These are phyloP conservation scores for Eurystomus gularis DNA, from an alignment of 2,113 vertebrate genomes.

Conservation along the genomic window DNA sequence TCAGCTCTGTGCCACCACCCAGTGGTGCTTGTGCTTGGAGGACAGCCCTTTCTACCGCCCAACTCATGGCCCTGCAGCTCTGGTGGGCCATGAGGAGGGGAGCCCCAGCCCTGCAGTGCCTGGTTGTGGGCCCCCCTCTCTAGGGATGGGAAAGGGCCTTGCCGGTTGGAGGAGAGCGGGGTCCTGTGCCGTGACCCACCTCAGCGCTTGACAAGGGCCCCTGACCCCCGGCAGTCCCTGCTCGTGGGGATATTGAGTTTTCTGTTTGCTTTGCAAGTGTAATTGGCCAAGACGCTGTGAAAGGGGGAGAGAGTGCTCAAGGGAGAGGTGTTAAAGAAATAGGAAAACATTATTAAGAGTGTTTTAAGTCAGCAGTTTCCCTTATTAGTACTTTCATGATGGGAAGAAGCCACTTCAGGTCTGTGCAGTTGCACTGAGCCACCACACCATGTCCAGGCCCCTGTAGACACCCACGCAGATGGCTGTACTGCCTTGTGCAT, in stretches of 20 bases:
- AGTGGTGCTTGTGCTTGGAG: background rate
- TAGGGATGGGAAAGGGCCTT: background rate
- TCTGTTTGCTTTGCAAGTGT: constrained; percentile 53
- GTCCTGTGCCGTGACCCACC: background rate
- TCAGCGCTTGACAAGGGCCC: background rate
- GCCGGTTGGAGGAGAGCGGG: background rate
- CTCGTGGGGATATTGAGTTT: background rate
- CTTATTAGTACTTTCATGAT: background rate
- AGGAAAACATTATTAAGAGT: constrained; percentile 49
- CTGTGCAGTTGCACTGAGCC: background rate
- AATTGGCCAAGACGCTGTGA: constrained; percentile 39
- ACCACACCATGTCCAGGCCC: background rate
- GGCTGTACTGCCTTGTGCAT: background rate
- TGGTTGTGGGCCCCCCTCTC: background rate
- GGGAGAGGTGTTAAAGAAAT: constrained; percentile 53
- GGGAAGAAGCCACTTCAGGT: background rate
- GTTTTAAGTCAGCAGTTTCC: background rate
- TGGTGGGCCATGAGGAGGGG: background rate
- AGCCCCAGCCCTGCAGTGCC: background rate
- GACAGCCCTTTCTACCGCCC: background rate
- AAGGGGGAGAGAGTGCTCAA: background rate
- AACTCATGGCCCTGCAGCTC: background rate
- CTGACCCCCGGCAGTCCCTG: background rate
- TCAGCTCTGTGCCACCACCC: background rate
- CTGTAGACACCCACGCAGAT: background rate